Conservation (phyloP, 92 coral and sea anemone genomes). For the Diadumene lineata region DNA sequence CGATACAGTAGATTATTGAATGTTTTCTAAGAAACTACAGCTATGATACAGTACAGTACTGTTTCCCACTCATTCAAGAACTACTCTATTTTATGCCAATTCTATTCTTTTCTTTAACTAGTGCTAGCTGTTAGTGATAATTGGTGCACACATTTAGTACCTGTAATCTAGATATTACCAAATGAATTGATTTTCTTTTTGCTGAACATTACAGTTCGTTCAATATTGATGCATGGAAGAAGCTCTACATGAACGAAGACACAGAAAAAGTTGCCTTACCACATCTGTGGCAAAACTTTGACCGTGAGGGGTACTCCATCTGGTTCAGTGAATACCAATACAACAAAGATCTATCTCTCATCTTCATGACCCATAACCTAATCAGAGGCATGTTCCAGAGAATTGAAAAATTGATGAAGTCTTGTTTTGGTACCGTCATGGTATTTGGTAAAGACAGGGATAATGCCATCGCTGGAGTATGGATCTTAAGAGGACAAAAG, state of each 20-base stretch:
- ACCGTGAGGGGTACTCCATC: constrained; percentile 86
- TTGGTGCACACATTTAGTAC: too few relatives aligned
- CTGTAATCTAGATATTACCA: not conserved
- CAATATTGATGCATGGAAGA: constrained; percentile 85
- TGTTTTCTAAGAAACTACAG: too few relatives aligned
- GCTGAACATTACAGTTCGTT: too few relatives aligned
- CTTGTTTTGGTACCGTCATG: constrained; percentile 70
- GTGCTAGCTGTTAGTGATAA: too few relatives aligned
- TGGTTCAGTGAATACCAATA: constrained; percentile 86
- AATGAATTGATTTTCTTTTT: too few relatives aligned
- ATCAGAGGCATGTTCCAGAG: constrained; percentile 93
- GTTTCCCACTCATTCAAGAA: too few relatives aligned
- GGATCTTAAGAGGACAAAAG: constrained; percentile 78
- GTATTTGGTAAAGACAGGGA: constrained; percentile 64
- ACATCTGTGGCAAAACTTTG: constrained; percentile 88
- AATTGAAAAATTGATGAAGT: constrained; percentile 69
- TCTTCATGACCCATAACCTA: constrained; percentile 87
- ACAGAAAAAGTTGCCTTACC: constrained; percentile 75
- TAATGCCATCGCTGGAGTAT: constrained; percentile 62
- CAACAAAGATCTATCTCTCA: constrained; percentile 46
- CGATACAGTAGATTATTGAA: too few relatives aligned
- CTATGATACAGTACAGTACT: too few relatives aligned
- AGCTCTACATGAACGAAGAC: constrained; percentile 78
- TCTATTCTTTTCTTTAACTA: too few relatives aligned
- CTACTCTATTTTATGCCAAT: too few relatives aligned